phyloP scores from a whole-genome alignment of 2,888 invertebrate genomes.

The Tanypteryx hageni region DNA sequence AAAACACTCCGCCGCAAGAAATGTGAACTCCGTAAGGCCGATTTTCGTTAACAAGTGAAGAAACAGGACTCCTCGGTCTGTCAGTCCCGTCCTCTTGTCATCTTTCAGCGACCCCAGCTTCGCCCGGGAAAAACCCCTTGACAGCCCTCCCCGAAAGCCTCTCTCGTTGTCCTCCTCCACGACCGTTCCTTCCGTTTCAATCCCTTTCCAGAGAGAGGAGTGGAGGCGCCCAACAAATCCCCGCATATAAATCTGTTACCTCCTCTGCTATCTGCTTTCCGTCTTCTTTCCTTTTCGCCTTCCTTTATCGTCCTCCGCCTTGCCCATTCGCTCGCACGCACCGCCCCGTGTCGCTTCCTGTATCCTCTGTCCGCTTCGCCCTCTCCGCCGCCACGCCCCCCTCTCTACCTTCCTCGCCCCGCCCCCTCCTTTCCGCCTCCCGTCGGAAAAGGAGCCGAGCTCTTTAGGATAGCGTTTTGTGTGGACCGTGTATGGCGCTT shows the following conservation, averaged over 20 bases:
- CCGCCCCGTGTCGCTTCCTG: too few relatives aligned
- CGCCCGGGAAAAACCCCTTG: neutral
- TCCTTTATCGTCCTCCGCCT: neutral
- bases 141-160: neutral
- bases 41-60: constrained; percentile 32
- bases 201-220: constrained; percentile 2
- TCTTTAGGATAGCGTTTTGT: too few relatives aligned
- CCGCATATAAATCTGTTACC: neutral
- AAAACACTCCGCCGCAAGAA: neutral
- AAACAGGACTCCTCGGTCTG: neutral
- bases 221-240: neutral
- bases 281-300: neutral
- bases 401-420: too few relatives aligned
- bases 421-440: too few relatives aligned
- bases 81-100: neutral
- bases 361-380: too few relatives aligned
- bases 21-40: constrained; percentile 32
- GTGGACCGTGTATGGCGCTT: too few relatives aligned
- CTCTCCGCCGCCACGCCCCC: too few relatives aligned
- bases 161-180: neutral
- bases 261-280: neutral
- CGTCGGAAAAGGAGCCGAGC: too few relatives aligned
- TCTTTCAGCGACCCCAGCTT: neutral
- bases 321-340: too few relatives aligned
- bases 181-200: neutral